Evolutionary conservation across 2,113 vertebrate species (phyloP), one percentile per base, ranked within the genome.

Genomic region (Centropristis striata): DNA sequence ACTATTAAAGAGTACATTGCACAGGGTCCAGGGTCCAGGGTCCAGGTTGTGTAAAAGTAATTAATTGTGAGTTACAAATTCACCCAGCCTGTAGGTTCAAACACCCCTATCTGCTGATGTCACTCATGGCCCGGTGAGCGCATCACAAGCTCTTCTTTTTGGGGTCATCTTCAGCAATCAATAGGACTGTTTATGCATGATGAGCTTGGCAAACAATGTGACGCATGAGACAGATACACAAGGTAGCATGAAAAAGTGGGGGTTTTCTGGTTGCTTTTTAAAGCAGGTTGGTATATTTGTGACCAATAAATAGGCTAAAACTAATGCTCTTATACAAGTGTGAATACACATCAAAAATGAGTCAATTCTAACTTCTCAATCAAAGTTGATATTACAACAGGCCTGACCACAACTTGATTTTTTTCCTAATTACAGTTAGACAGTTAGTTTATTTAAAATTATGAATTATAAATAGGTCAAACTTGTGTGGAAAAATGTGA

Each of bases 41-140:
- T 92, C 79, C 86, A 66, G 59, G 32, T 93, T 95, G 90, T 86
- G 92, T 69, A 94, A 94, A 81, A 61, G 61, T 66, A 15, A 50
- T 55, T 66, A 50, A 65, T 78, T 32, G 39, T 27, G 37, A 69
- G 42, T 65, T 32, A 60, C 37, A 78, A 53, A 80, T 69, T 41
- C 49, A 71, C 20, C 25, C 36, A 49, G 16, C 23, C 50, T 32
- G 21, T 66, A 0, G 10, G 27, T 68, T 83, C 28, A 78, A 71
- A 70, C 14, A 75, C 0, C 69, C 46, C 14, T 67, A 67, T 85
- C 58, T 83, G 28, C 42, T 83, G 64, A 82, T 46, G 42, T 88
- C 75, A 79, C 39, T 51, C 5, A 15, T 39, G 21, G 59, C 66
- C 23, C 23, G 1, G 7, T 15, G 41, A 57, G 39, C 14, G 18